Conservation (phyloP, 2,888 invertebrate genomes). For the Margaritifera margaritifera region DNA sequence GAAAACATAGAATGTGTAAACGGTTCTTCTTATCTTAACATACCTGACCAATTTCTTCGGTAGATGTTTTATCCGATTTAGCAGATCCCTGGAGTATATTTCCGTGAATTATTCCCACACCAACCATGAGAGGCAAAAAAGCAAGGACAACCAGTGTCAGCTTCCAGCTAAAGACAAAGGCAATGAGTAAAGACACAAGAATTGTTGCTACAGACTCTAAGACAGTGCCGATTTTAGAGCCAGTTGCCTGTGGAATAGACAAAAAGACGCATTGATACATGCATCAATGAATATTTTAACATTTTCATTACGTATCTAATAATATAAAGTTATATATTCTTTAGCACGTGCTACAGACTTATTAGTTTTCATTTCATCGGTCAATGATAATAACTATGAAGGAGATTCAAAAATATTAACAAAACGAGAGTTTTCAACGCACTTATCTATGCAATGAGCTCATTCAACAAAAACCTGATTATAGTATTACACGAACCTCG, state of each 20-base stretch:
- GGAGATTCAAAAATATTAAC: no score
- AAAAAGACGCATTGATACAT: no score
- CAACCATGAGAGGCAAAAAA: slow-evolving; percentile 72
- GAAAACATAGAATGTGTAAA: not conserved
- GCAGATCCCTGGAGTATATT: slow-evolving; percentile 47
- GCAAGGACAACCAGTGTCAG: slow-evolving; percentile 71
- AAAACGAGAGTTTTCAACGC: no score
- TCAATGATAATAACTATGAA: no score
- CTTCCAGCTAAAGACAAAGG: slow-evolving; percentile 74
- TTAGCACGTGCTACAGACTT: no score
- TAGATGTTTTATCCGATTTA: slow-evolving; percentile 71
- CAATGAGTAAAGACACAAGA: slow-evolving; percentile 67
- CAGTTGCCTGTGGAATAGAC: slow-evolving; percentile 70
- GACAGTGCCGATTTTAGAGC: slow-evolving; percentile 71
- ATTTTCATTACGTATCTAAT: no score
- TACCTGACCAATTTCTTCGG: slow-evolving; percentile 76
- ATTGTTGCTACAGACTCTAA: slow-evolving; percentile 71
- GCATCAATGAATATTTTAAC: no score
- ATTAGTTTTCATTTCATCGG: no score
- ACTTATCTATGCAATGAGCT: no score
- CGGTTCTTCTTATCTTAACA: slow-evolving; percentile 3
- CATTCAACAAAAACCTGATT: no score
- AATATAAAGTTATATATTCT: no score
- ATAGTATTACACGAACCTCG: no score
- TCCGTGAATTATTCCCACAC: slow-evolving; percentile 65